Conservation (phyloP, 1,140 invertebrate genomes). For the Hyphantria cunea region DNA sequence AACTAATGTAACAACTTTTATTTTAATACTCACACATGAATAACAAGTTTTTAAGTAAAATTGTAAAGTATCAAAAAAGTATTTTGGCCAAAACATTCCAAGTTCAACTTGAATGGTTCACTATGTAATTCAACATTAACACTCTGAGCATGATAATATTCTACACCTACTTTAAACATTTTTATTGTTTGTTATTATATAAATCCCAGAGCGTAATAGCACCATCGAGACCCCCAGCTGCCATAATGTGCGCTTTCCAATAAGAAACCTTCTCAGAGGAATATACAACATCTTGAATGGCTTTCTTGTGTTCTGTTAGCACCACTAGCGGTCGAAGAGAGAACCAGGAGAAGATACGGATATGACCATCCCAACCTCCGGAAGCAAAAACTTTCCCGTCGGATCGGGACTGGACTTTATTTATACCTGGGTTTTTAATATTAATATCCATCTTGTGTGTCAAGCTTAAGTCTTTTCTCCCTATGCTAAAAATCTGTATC, state of each 20-base stretch:
- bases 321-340: conserved; percentile 88
- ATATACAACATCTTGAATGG: conserved; percentile 87
- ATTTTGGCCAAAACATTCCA: conserved; percentile 22
- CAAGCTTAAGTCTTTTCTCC: conserved; percentile 82
- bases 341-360: conserved; percentile 91
- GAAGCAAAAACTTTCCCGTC: conserved; percentile 89
- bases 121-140: conserved; percentile 22
- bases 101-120: conserved; percentile 18
- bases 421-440: conserved; percentile 88
- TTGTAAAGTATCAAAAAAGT: conserved; percentile 16
- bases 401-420: conserved; percentile 85
- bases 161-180: conserved; percentile 14
- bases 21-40: too few species aligned
- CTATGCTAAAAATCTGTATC: conserved; percentile 83
- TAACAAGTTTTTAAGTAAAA: conserved; percentile 9
- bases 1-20: neutral
- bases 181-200: conserved; percentile 81
- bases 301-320: conserved; percentile 86
- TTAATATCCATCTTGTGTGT: conserved; percentile 82
- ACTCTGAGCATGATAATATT: conserved; percentile 19
- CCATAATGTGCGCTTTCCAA: conserved; percentile 88
- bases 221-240: conserved; percentile 86
- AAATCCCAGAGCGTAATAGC: conserved; percentile 89
- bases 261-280: conserved; percentile 83
- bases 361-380: conserved; percentile 89